Evolutionary conservation across 2,888 invertebrate genomes (phyloP).

Genomic region (Rotaria magnacalcarata): DNA sequence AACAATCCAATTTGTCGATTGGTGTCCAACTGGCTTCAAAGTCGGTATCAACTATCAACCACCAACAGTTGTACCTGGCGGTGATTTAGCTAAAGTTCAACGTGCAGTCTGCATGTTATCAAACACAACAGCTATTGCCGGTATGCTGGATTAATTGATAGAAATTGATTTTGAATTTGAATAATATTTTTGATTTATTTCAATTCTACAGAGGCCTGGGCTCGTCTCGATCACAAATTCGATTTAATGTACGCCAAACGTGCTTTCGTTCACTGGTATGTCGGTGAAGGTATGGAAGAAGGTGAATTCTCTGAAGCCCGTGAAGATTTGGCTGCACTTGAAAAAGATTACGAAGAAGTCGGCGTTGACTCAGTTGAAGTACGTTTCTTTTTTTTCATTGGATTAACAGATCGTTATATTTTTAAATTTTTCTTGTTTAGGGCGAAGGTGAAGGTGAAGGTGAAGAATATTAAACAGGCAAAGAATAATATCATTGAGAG

Average conservation of each 20-base stretch:
- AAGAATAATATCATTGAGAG: background rate
- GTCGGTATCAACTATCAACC: conserved; percentile 76
- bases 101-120: conserved; percentile 61
- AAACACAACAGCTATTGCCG: conserved; percentile 61
- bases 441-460: conserved; percentile 10
- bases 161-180: too few species aligned
- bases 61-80: conserved; percentile 75
- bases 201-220: conserved; percentile 47
- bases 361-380: conserved; percentile 50
- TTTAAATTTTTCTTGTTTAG: background rate
- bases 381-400: background rate
- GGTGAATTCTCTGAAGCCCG: conserved; percentile 67
- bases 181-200: background rate
- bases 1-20: conserved; percentile 54
- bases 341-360: conserved; percentile 59
- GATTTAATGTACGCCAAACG: conserved; percentile 49
- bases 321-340: conserved; percentile 68
- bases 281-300: conserved; percentile 50
- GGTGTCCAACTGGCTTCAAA: conserved; percentile 51
- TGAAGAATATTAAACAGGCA: conserved; percentile 6
- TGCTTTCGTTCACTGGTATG: conserved; percentile 50
- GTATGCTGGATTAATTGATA: conserved; percentile 71
- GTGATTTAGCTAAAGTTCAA: conserved; percentile 69
- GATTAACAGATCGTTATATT: too few species aligned
- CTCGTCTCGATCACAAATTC: conserved; percentile 49